A percentile compares a stretch with the other conserved stretches of the same genome.
phyloP scores from a whole-genome alignment of 2,888 invertebrate genomes.

The Leptogaster cylindrica region DNA sequence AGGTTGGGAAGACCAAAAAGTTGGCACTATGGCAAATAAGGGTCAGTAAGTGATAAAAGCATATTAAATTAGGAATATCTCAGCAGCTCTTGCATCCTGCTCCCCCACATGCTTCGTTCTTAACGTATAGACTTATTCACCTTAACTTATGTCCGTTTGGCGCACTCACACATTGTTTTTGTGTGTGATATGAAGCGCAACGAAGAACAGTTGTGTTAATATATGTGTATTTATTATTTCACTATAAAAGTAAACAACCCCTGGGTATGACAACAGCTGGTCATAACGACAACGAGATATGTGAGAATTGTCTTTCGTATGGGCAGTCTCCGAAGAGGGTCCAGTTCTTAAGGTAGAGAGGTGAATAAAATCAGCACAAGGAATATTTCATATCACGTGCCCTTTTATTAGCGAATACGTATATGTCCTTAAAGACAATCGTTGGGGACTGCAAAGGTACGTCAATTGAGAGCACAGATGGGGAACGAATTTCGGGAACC shows the following conservation, averaged over 20 bases:
- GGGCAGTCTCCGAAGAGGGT: slow-evolving; percentile 15
- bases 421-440: slow-evolving; percentile 24
- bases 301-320: slow-evolving; percentile 43
- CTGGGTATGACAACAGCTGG: slow-evolving; percentile 47
- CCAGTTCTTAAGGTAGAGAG: slow-evolving; percentile 32
- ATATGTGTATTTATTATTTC: slow-evolving; percentile 46
- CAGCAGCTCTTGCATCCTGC: slow-evolving; percentile 29
- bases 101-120: neutral
- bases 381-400: slow-evolving; percentile 42
- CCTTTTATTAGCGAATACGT: slow-evolving; percentile 39
- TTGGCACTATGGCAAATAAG: slow-evolving; percentile 41
- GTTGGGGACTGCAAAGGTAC: neutral
- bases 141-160: slow-evolving; percentile 11
- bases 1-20: slow-evolving; percentile 23
- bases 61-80: slow-evolving; percentile 44
- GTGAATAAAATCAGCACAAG: slow-evolving; percentile 24
- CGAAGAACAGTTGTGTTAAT: slow-evolving; percentile 20
- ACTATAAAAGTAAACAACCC: slow-evolving; percentile 47
- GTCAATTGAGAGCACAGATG: slow-evolving; percentile 14
- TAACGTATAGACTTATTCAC: slow-evolving; percentile 26
- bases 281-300: slow-evolving; percentile 44
- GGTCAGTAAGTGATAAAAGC: slow-evolving; percentile 45
- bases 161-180: neutral
- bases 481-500: slow-evolving; percentile 14
- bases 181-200: neutral